phyloP scores from a whole-genome alignment of 2,888 invertebrate species.

The Platynereis dumerilii region DNA sequence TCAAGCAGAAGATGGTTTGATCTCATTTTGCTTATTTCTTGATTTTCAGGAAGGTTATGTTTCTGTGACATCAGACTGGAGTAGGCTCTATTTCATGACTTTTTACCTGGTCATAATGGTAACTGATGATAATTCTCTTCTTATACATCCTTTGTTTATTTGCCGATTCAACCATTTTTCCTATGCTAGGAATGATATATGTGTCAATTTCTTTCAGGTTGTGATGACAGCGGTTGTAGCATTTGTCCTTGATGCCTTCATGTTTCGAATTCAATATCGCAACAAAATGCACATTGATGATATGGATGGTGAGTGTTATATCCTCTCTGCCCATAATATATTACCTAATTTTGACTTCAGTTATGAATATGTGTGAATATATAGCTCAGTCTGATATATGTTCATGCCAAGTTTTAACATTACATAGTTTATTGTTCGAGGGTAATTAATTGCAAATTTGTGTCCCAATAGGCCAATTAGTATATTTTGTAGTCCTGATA shows the following conservation, averaged over 20 bases:
- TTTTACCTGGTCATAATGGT: conserved; percentile 89
- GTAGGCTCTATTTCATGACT: conserved; percentile 84
- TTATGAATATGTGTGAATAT: not conserved
- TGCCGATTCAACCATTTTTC: too few relatives aligned
- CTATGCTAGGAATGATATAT: too few relatives aligned
- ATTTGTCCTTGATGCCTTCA: conserved; percentile 85
- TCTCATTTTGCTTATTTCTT: too few relatives aligned
- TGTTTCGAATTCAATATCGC: conserved; percentile 87
- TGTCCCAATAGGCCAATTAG: too few relatives aligned
- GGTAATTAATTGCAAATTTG: too few relatives aligned
- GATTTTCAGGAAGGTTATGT: conserved; percentile 70
- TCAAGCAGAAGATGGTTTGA: too few relatives aligned
- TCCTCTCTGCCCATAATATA: not conserved
- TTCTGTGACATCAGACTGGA: conserved; percentile 69
- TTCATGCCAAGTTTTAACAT: not conserved
- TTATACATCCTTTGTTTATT: too few relatives aligned
- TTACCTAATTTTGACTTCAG: conserved; percentile 1
- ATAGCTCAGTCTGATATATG: not conserved
- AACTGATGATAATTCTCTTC: conserved; percentile 29
- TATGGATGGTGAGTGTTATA: conserved; percentile 54
- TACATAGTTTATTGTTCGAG: too few relatives aligned
- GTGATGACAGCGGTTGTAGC: conserved; percentile 90
- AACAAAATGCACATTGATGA: conserved; percentile 72
- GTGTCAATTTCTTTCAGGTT: conserved; percentile 55
- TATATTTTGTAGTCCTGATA: too few relatives aligned